phyloP scores from a whole-genome alignment of 2,113 vertebrate genomes.

The Tor tambroides region DNA sequence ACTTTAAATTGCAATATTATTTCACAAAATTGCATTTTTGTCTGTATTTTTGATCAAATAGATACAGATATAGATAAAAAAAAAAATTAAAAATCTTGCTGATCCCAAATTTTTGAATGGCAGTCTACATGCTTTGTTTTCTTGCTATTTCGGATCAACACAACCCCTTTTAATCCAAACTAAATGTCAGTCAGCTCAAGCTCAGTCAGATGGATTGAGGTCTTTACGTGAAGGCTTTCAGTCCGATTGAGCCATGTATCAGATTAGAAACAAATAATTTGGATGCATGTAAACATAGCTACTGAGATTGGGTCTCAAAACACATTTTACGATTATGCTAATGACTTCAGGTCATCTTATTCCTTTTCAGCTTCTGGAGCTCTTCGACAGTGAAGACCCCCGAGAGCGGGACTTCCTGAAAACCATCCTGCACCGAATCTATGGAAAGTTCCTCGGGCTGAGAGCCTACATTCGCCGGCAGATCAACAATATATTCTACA shows the following conservation, averaged over 20 bases:
- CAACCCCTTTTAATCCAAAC: too few relatives aligned
- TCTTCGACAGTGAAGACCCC: slow-evolving; percentile 97
- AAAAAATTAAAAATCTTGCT: too few relatives aligned
- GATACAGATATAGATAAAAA: too few relatives aligned
- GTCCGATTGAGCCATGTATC: not conserved
- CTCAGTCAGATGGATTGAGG: too few relatives aligned
- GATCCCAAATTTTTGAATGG: too few relatives aligned
- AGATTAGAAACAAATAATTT: not conserved
- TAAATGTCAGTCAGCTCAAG: too few relatives aligned
- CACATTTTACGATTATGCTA: not conserved
- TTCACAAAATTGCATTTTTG: too few relatives aligned
- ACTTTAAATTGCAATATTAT: too few relatives aligned
- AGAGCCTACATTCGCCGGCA: slow-evolving; percentile 93
- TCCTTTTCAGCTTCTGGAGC: slow-evolving; percentile 85
- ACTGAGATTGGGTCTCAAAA: not conserved
- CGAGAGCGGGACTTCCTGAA: slow-evolving; percentile 96
- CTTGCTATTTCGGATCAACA: not conserved
- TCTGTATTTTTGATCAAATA: too few relatives aligned
- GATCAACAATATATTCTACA: slow-evolving; percentile 98
- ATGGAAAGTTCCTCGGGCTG: slow-evolving; percentile 95
- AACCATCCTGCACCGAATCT: slow-evolving; percentile 97
- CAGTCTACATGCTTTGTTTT: not conserved
- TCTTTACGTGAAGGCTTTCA: not conserved
- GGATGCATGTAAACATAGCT: not conserved
- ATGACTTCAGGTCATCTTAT: not conserved